A percentile compares a stretch with the other conserved stretches of the same genome.
phyloP scores from a whole-genome alignment of 1,140 invertebrate species.

The Copidosoma floridanum region DNA sequence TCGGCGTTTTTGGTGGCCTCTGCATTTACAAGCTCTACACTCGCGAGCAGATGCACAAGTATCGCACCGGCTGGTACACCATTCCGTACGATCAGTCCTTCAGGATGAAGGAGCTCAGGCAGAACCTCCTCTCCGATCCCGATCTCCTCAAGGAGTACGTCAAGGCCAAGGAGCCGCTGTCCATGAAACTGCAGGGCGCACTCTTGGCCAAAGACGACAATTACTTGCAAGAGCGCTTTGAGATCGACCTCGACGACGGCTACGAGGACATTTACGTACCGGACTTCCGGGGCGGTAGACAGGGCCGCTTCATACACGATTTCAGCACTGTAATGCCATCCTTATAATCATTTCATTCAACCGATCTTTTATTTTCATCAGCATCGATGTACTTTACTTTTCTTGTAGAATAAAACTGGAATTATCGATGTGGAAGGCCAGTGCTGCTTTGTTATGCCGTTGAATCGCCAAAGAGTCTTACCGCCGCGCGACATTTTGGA shows the following conservation, averaged over 20 bases:
- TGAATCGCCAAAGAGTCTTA: slow-evolving; percentile 74
- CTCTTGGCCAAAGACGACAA: slow-evolving; percentile 38
- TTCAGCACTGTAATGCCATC: slow-evolving; percentile 68
- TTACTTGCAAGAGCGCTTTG: slow-evolving; percentile 75
- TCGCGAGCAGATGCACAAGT: slow-evolving; percentile 60
- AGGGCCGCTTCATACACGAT: slow-evolving; percentile 85
- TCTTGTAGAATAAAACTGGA: slow-evolving; percentile 71
- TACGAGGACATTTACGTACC: slow-evolving; percentile 77
- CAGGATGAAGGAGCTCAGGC: slow-evolving; percentile 44
- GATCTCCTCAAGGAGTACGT: slow-evolving; percentile 43
- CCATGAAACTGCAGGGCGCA: slow-evolving; percentile 37
- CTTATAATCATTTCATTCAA: too few relatives aligned
- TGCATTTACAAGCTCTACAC: slow-evolving; percentile 76
- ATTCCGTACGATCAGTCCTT: slow-evolving; percentile 61
- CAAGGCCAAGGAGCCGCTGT: slow-evolving; percentile 36
- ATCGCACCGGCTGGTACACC: slow-evolving; percentile 66
- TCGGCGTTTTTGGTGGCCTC: slow-evolving; percentile 74
- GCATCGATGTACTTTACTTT: too few relatives aligned
- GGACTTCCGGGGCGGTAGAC: slow-evolving; percentile 72
- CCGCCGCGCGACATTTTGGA: slow-evolving; percentile 76
- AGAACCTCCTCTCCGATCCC: slow-evolving; percentile 42
- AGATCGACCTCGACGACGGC: slow-evolving; percentile 68
- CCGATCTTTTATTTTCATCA: too few relatives aligned
- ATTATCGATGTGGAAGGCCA: slow-evolving; percentile 77
- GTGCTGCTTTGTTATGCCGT: slow-evolving; percentile 86